These are phyloP conservation scores for Apostichopus parvimensis DNA, from an alignment of 35 echinoderm and acorn worm genomes.

Conservation along the genomic window DNA sequence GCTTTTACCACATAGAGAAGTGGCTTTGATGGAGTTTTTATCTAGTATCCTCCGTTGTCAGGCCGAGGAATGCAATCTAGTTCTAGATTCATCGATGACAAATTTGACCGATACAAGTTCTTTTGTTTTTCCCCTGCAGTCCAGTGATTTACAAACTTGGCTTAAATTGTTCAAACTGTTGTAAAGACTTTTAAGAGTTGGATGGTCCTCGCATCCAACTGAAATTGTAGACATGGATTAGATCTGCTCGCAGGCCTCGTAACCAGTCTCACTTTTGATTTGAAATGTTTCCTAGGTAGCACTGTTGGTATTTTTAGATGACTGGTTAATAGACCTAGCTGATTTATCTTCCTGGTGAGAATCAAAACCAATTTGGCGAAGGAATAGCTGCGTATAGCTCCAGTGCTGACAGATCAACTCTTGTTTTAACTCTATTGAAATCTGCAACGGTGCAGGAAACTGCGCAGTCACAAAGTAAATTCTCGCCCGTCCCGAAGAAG, in stretches of 20 bases:
- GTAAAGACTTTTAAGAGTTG: background rate
- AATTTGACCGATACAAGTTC: too few species aligned
- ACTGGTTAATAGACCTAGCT: background rate
- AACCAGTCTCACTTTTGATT: too few species aligned
- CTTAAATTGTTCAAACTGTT: slow-evolving; percentile 1
- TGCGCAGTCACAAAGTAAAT: background rate
- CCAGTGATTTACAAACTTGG: background rate
- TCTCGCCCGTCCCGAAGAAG: background rate
- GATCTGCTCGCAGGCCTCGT: too few species aligned
- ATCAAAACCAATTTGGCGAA: background rate
- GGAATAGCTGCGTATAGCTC: background rate
- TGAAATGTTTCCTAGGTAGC: too few species aligned
- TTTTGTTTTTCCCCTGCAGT: background rate
- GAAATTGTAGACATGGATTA: too few species aligned
- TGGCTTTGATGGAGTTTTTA: too few species aligned
- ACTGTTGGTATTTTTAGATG: background rate
- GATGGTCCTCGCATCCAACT: background rate
- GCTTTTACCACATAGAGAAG: too few species aligned
- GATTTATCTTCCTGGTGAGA: background rate
- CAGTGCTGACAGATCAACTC: background rate
- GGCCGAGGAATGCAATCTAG: too few species aligned
- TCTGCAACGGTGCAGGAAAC: background rate
- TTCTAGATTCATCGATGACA: too few species aligned
- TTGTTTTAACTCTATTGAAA: background rate
- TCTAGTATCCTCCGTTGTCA: too few species aligned